Evolutionary conservation across 2,113 vertebrate species (phyloP).

Genomic region (Stigmatopora argus): DNA sequence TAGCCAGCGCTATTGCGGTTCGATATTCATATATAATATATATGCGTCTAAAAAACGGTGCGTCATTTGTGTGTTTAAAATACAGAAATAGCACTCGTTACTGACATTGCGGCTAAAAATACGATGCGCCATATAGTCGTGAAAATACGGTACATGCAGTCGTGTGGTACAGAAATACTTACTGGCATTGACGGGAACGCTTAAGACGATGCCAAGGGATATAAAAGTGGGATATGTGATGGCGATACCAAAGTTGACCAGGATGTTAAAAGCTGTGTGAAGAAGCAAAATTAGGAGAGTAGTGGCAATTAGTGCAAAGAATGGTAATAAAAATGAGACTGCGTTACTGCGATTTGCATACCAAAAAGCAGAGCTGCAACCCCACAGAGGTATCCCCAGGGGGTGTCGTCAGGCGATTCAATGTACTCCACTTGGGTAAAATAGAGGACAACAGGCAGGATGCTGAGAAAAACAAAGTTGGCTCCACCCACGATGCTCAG

Average conservation of each 20-base stretch:
- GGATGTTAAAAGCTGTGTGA: constrained; percentile 87
- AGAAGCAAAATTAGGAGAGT: constrained; percentile 22
- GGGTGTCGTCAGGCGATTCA: constrained; percentile 75
- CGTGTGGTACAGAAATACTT: constrained; percentile 47
- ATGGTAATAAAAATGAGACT: background rate
- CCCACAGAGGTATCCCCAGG: constrained; percentile 89
- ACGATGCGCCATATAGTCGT: too few species aligned
- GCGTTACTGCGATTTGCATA: constrained; percentile 53
- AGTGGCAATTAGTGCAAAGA: background rate
- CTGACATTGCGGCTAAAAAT: too few species aligned
- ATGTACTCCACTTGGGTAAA: constrained; percentile 91
- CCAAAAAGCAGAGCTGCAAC: constrained; percentile 87
- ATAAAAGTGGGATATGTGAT: constrained; percentile 91
- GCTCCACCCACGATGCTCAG: constrained; percentile 85
- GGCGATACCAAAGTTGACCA: constrained; percentile 94
- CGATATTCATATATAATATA: too few species aligned
- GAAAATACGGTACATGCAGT: too few species aligned
- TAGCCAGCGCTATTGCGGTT: too few species aligned
- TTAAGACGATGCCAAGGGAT: constrained; percentile 91
- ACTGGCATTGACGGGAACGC: constrained; percentile 94
- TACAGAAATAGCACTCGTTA: too few species aligned
- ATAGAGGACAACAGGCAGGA: constrained; percentile 87
- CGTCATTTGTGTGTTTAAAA: too few species aligned
- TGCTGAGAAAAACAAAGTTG: constrained; percentile 87
- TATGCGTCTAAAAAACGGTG: too few species aligned